Evolutionary conservation across 2,888 invertebrate species (phyloP).

Genomic region (Rhaphigaster nebulosa): DNA sequence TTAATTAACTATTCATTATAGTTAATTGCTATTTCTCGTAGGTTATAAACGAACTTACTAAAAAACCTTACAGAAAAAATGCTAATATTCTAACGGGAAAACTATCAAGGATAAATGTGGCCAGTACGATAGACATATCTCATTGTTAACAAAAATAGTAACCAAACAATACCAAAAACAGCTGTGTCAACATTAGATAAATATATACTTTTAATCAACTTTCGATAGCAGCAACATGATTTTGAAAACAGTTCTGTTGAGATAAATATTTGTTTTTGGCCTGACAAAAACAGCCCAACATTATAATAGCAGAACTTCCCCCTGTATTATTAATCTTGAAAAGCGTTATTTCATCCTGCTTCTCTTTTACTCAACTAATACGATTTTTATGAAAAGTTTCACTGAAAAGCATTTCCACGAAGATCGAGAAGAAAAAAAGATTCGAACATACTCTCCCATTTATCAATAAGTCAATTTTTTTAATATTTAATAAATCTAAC

Average conservation of each 20-base stretch:
- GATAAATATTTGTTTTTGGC: not conserved
- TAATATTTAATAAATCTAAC: too few relatives aligned
- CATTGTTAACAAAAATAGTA: slow-evolving; percentile 3
- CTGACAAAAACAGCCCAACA: not conserved
- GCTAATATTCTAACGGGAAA: not conserved
- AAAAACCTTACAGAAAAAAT: not conserved
- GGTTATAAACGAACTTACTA: too few relatives aligned
- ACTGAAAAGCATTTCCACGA: too few relatives aligned
- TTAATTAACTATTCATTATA: too few relatives aligned
- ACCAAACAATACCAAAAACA: not conserved
- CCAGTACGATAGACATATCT: not conserved
- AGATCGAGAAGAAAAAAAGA: too few relatives aligned
- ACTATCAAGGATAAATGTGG: not conserved
- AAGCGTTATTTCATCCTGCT: not conserved
- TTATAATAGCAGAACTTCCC: not conserved
- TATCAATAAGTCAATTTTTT: too few relatives aligned
- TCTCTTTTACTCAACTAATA: not conserved
- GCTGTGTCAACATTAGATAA: slow-evolving; percentile 14
- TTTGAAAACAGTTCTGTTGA: not conserved
- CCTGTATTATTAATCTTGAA: not conserved
- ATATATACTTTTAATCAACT: slow-evolving; percentile 6
- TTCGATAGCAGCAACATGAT: not conserved
- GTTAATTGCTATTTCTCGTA: too few relatives aligned
- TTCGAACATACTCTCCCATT: too few relatives aligned
- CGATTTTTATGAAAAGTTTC: too few relatives aligned